A percentile compares a stretch with the other conserved stretches of the same genome.
Evolutionary conservation across 1,140 invertebrate species (phyloP).

Genomic region (Drosophila lowei): DNA sequence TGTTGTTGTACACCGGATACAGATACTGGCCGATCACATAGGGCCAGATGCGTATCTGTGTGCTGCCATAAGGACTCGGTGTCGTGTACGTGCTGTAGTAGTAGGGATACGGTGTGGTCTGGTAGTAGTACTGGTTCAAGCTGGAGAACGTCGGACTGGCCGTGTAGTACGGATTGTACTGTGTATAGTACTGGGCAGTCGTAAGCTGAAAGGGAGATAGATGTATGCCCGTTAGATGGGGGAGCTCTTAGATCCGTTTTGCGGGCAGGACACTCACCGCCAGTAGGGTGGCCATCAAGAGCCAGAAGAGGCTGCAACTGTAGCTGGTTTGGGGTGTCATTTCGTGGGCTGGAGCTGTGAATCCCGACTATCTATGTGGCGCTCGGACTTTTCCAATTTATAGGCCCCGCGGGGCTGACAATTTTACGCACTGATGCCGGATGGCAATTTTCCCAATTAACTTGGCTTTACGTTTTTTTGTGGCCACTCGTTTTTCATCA

Average conservation of each 20-base stretch:
- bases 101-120: conserved; percentile 58
- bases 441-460: conserved; percentile 48
- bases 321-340: conserved; percentile 25
- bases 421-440: conserved; percentile 64
- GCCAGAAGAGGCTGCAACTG: neutral
- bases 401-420: conserved; percentile 35
- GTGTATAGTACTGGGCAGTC: conserved; percentile 54
- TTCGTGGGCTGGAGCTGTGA: conserved; percentile 9
- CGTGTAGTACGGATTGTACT: conserved; percentile 63
- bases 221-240: neutral
- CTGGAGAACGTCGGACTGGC: conserved; percentile 64
- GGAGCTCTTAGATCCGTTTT: neutral
- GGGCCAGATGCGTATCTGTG: conserved; percentile 69
- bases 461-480: conserved; percentile 17
- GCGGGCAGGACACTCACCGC: conserved; percentile 28
- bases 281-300: conserved; percentile 29
- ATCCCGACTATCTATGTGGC: conserved; percentile 36
- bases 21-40: conserved; percentile 76
- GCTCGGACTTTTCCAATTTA: conserved; percentile 40
- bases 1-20: conserved; percentile 69
- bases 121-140: conserved; percentile 59
- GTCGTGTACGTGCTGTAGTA: conserved; percentile 57
- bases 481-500: conserved; percentile 63
- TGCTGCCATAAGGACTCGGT: conserved; percentile 43
- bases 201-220: conserved; percentile 19